Evolutionary conservation across 2,888 invertebrate species (phyloP).

Genomic region (Lampropteryx suffumata): DNA sequence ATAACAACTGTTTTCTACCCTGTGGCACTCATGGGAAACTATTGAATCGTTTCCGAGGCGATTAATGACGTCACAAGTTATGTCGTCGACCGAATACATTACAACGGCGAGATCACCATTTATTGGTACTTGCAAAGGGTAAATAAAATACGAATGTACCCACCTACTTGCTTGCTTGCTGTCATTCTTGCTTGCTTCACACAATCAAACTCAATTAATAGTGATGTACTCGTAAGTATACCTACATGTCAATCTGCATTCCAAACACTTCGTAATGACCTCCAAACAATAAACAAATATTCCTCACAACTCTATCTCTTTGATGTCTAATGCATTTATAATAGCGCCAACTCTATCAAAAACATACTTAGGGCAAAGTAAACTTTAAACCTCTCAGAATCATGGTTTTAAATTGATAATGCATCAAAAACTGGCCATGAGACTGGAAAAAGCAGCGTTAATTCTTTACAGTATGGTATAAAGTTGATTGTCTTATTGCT

Average conservation of each 20-base stretch:
- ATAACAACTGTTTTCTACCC: not conserved
- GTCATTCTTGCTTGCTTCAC: too few relatives aligned
- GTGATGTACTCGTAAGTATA: too few relatives aligned
- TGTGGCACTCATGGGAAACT: slow-evolving; percentile 3
- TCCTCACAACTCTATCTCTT: slow-evolving; percentile 24
- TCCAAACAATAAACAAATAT: slow-evolving; percentile 34
- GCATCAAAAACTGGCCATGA: not conserved
- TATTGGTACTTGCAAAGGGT: too few relatives aligned
- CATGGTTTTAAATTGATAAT: not conserved
- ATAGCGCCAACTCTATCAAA: slow-evolving; percentile 43
- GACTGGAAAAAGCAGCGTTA: slow-evolving; percentile 9
- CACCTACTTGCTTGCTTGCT: too few relatives aligned
- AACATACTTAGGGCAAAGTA: not conserved
- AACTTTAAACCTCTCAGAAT: not conserved
- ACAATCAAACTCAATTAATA: too few relatives aligned
- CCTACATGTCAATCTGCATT: not conserved
- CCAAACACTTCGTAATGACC: slow-evolving; percentile 20
- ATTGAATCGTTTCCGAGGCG: slow-evolving; percentile 27
- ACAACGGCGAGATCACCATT: not conserved
- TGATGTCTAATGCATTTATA: slow-evolving; percentile 59
- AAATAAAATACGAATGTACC: too few relatives aligned
- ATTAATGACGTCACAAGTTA: slow-evolving; percentile 21
- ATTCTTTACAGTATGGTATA: slow-evolving; percentile 20
- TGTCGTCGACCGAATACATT: slow-evolving; percentile 5
- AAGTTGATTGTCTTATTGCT: slow-evolving; percentile 2